Conservation (phyloP, 2,113 vertebrate genomes). For the Saccopteryx bilineata region DNA sequence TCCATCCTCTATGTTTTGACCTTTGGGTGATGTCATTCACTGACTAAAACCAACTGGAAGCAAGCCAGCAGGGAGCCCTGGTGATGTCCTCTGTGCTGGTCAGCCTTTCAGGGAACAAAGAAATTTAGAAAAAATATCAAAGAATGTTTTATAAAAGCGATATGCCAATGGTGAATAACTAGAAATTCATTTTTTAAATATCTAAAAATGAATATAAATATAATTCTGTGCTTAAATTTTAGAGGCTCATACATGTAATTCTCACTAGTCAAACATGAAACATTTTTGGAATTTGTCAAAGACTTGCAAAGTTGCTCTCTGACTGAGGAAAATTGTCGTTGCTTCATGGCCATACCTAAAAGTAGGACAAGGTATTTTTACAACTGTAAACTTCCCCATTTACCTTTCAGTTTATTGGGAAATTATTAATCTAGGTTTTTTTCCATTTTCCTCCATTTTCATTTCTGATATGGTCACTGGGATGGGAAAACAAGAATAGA, state of each 20-base stretch:
- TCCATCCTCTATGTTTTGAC: not conserved
- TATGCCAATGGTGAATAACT: not conserved
- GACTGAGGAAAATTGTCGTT: not conserved
- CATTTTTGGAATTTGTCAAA: not conserved
- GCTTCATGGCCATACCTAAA: not conserved
- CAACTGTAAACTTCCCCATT: not conserved
- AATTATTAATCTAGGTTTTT: not conserved
- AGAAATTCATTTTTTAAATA: not conserved
- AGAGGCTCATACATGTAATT: not conserved
- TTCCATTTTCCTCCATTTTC: not conserved
- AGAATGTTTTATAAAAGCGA: not conserved
- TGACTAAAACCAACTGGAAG: not conserved
- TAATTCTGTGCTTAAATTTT: not conserved
- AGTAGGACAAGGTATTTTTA: not conserved
- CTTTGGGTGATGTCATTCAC: not conserved
- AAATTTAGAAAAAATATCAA: not conserved
- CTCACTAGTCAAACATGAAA: not conserved
- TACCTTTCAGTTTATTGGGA: not conserved
- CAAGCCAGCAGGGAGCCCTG: not conserved
- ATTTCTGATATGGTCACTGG: not conserved
- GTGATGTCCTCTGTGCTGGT: not conserved
- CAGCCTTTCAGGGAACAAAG: not conserved
- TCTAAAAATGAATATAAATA: not conserved
- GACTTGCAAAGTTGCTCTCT: not conserved
- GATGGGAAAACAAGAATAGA: not conserved